Percentiles rank a stretch among this genome's conserved stretches.
Evolutionary conservation across 2,888 invertebrate species (phyloP).

Genomic region (Agonopterix alstromeriana): DNA sequence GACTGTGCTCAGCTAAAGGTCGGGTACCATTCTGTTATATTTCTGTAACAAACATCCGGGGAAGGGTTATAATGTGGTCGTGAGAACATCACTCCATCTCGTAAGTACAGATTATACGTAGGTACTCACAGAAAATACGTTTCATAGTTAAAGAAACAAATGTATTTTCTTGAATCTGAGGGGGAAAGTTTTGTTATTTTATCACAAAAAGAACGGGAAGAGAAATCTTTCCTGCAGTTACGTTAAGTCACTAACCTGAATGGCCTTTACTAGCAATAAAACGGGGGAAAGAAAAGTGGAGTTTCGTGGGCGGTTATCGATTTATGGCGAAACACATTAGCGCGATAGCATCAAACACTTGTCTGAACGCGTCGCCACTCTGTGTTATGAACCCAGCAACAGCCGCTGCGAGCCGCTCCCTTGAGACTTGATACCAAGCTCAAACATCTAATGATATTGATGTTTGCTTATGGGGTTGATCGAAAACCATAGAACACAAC

Average conservation of each 20-base stretch:
- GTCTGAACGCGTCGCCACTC: constrained; percentile 45
- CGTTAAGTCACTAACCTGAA: background rate
- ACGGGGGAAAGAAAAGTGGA: constrained; percentile 21
- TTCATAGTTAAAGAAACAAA: background rate
- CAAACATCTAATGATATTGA: constrained; percentile 8
- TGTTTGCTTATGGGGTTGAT: background rate
- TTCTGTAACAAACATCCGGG: constrained; percentile 30
- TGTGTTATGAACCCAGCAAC: constrained; percentile 26
- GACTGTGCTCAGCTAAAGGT: background rate
- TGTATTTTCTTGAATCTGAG: background rate
- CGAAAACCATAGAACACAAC: no score
- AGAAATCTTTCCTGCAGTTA: no score
- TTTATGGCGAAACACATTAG: constrained; percentile 50
- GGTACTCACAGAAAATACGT: background rate
- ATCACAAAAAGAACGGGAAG: no score
- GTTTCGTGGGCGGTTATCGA: constrained; percentile 35
- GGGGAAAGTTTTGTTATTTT: no score
- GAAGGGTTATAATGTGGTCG: constrained; percentile 18
- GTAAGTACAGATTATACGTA: background rate
- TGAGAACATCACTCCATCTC: constrained; percentile 17
- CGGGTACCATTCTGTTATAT: constrained; percentile 2
- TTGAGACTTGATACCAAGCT: constrained; percentile 17
- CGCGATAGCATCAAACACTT: constrained; percentile 58
- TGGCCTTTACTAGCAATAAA: constrained; percentile 13
- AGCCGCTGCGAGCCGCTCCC: constrained; percentile 21